A percentile compares a stretch with the other conserved stretches of the same genome.
Conservation (phyloP, 2,113 vertebrate genomes). For the Megaceryle torquata region DNA sequence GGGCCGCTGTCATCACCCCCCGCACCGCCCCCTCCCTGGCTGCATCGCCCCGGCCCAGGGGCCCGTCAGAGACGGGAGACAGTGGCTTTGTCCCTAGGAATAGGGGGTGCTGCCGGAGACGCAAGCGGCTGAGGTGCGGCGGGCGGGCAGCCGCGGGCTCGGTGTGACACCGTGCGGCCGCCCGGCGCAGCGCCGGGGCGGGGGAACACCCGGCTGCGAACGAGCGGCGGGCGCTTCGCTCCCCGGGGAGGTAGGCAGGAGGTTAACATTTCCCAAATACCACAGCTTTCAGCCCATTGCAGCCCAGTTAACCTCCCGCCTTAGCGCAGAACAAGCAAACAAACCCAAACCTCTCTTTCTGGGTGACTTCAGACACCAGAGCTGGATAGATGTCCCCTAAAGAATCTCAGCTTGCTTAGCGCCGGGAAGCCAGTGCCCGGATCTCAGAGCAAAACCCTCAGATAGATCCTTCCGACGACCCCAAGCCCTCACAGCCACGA, state of each 20-base stretch:
- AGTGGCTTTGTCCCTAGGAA: not conserved
- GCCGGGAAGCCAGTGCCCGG: rapidly evolving
- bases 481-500: rapidly evolving
- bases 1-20: not conserved
- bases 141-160: not conserved
- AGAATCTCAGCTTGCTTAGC: rapidly evolving
- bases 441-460: not conserved
- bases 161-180: conserved; percentile 50
- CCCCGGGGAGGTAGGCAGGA: not conserved
- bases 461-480: not conserved
- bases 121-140: not conserved
- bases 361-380: rapidly evolving
- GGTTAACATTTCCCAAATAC: rapidly evolving
- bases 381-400: too few relatives aligned
- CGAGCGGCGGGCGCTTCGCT: too few relatives aligned
- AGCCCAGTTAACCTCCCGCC: rapidly evolving
- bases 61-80: rapidly evolving
- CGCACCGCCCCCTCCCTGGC: too few relatives aligned
- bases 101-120: too few relatives aligned
- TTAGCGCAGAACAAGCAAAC: not conserved
- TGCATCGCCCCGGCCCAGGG: too few relatives aligned
- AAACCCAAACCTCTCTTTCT: not conserved
- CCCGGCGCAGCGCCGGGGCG: not conserved
- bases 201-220: too few relatives aligned
- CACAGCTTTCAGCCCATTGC: rapidly evolving